Evolutionary conservation across 2,113 vertebrate species (phyloP), one percentile per base, ranked within the genome.

Genomic region (Corvus hawaiiensis): DNA sequence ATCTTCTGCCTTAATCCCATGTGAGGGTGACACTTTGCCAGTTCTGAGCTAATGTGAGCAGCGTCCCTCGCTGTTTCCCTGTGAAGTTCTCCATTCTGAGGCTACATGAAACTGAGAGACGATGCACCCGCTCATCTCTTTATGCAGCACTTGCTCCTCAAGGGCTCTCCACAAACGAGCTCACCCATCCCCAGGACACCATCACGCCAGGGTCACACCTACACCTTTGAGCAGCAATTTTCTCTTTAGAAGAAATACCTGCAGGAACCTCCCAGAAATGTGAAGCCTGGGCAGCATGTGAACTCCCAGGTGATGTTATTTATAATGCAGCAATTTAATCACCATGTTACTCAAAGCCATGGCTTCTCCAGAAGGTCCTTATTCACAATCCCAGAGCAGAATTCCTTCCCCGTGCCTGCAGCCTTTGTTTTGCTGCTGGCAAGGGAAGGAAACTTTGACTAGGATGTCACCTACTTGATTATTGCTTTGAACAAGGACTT

Each of bases 71-170:
- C 4, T 26, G 55, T 61, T 24, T 26, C n/a, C 41, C 72, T 85
- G 44, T 4, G 3, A 28, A 56, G 37, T 21, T 87, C 56, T 78
- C 72, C 35, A 54, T 75, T 37, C 67, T 55, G 55, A 58, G 85
- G 43, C 67, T 23, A n/a, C 24, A 39, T 4, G 32, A 48, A 80
- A 41, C 39, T 20, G 66, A 52, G 73, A 59, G 44, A 27, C 0
- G 2, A 10, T 9, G 43, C 5, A 48, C 14, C 22, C 0, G 0
- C 67, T 61, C 54, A 35, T 20, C 54, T 46, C 68, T 68, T 37
- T 21, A 17, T 16, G 71, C 71, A 44, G 58, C 46, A 41, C 44
- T 56, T 41, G 37, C 9, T 76, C 35, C 71, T 68, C 52, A 56
- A 59, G 66, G 23, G 44, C 72, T 68, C 61, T 49, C 37, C 78